Evolutionary conservation across 2,888 invertebrate species (phyloP).

Genomic region (Erebia aethiops): DNA sequence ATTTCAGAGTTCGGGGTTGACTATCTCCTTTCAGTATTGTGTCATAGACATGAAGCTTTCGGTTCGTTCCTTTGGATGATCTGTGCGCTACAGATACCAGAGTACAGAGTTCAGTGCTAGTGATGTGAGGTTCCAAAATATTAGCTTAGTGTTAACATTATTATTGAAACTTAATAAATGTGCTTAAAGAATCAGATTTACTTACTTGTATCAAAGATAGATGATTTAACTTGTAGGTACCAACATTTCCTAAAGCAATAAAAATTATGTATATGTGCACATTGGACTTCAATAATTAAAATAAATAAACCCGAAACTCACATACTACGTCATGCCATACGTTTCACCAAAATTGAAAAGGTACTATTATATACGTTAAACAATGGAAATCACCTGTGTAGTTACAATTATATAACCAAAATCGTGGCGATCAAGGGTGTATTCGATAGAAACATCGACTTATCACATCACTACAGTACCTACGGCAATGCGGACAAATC

Average conservation of each 20-base stretch:
- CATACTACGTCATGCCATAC: too few species aligned
- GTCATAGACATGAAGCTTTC: conserved; percentile 63
- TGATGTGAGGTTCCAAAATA: conserved; percentile 3
- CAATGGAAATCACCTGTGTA: background rate
- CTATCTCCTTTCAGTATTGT: conserved; percentile 43
- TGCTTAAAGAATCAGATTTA: too few species aligned
- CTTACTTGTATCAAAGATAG: too few species aligned
- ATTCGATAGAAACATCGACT: conserved; percentile 45
- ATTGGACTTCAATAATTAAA: too few species aligned
- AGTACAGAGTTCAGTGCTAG: background rate
- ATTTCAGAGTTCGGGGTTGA: background rate
- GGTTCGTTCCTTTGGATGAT: conserved; percentile 64
- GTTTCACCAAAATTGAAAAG: background rate
- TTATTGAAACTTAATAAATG: too few species aligned
- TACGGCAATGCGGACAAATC: conserved; percentile 80
- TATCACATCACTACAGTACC: conserved; percentile 55
- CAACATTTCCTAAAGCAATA: too few species aligned
- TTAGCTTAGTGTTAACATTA: background rate
- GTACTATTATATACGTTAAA: background rate
- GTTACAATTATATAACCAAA: too few species aligned
- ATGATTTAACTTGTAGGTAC: too few species aligned
- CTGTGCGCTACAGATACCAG: conserved; percentile 58
- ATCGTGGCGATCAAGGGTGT: too few species aligned
- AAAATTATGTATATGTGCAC: too few species aligned
- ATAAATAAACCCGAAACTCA: too few species aligned